Conservation (phyloP, 53 echinoderm and acorn worm genomes). For the Luidia sarsii region DNA sequence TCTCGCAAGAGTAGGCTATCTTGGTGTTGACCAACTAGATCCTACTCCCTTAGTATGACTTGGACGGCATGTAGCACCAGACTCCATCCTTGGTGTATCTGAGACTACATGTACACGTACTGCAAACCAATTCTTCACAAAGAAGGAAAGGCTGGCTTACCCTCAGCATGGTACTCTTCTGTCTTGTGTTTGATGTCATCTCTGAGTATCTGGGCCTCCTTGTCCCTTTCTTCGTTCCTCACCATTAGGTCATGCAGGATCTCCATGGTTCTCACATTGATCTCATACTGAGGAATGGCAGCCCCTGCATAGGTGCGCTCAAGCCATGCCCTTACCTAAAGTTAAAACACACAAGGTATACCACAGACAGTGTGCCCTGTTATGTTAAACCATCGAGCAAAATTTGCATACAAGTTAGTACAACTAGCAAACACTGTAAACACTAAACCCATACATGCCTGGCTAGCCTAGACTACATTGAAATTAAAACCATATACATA, state of each 20-base stretch:
- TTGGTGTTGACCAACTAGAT: no score
- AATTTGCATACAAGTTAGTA: neutral
- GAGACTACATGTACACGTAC: no score
- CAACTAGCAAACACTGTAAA: neutral
- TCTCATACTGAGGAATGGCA: conserved; percentile 92
- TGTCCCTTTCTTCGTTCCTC: conserved; percentile 80
- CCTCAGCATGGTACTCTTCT: conserved; percentile 85
- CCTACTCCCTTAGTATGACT: no score
- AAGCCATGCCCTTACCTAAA: conserved; percentile 87
- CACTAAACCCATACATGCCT: neutral
- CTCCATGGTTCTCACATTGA: conserved; percentile 79
- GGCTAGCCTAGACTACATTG: neutral
- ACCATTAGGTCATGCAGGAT: conserved; percentile 78
- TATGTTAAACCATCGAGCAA: neutral
- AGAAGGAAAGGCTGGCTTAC: no score
- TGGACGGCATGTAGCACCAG: no score
- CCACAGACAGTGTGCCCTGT: neutral
- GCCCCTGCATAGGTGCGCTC: conserved; percentile 76
- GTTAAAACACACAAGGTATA: neutral
- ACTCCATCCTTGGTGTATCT: no score
- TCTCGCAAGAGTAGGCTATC: no score
- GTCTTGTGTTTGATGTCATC: conserved; percentile 85
- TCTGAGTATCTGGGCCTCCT: conserved; percentile 68
- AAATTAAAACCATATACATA: neutral
- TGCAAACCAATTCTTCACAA: no score